Base-by-base conservation (phyloP, 2,888 invertebrate genomes). In the Parthenolecanium corni region DNA sequence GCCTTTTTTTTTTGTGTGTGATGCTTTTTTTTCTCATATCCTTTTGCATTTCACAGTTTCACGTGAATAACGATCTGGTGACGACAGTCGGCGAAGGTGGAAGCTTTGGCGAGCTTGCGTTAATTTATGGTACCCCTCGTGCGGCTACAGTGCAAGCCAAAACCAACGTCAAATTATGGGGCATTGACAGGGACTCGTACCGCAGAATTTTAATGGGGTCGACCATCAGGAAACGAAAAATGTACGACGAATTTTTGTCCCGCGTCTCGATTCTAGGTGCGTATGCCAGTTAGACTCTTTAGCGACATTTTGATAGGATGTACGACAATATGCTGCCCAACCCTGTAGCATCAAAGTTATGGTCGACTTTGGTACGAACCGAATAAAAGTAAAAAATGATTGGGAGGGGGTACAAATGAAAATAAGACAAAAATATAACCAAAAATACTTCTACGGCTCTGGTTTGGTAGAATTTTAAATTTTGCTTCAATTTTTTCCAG, bases 101-200 rank as follows among this genome's bases (percentile, higher is more conserved):
- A 64, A 95, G 95, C 74, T 98, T 98, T 75, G 98, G 98, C 57
- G 98, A 98, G 75, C 78, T 98, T 73, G 98, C 98, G 40, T 81
- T 99, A 65, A 98, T 99, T 72, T 97, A 98, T 76, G 97, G 97
- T 53, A 97, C 96, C 20, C 97, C 95, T 12, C 82, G 98, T 68
- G 97, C 97, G n/a, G 98, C 98, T 61, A 97, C 98, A 0, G 96
- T 99, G 62, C 89, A 92, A 74, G 95, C 96, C 64, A 91, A 93
- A 74, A 86, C 86, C 47, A 89, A 93, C 73, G 89, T 95, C 47
- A 97, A 97, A 76, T 80, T 98, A 68, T 92, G 97, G 97, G 98
- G 97, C 61, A 90, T 98, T 69, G 97, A 98, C 78, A 82, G 97
- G 66, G 94, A 97, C 76, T 95, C 96, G 51, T 98, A 97, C 77